Conservation (phyloP, 1,140 invertebrate genomes). For the Sinella curviseta region DNA sequence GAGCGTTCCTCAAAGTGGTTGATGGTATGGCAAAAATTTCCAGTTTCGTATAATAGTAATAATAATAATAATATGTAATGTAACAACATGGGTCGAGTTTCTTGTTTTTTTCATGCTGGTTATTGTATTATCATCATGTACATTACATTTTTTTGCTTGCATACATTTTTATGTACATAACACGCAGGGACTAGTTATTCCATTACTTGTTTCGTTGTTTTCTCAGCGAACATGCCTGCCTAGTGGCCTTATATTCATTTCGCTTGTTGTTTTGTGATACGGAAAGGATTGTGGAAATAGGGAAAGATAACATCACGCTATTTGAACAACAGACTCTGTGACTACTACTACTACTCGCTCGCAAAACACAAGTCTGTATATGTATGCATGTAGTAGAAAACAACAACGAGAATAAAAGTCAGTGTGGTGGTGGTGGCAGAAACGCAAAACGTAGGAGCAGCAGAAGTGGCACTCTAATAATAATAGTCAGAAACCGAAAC, state of each 20-base stretch:
- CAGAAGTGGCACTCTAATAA: background rate
- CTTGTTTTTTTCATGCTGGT: background rate
- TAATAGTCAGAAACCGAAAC: too few species aligned
- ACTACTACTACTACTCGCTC: background rate
- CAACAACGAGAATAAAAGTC: background rate
- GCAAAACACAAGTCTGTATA: background rate
- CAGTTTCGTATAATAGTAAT: constrained; percentile 13
- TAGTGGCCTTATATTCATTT: background rate
- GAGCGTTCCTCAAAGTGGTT: constrained; percentile 9
- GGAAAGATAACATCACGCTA: background rate
- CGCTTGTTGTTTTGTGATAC: background rate
- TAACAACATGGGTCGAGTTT: background rate
- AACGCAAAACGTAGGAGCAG: background rate
- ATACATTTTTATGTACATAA: too few species aligned
- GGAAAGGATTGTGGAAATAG: background rate
- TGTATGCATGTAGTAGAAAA: background rate
- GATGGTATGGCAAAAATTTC: constrained; percentile 22
- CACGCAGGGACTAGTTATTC: too few species aligned
- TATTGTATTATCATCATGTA: background rate
- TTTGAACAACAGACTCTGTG: constrained; percentile 21
- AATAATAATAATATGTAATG: background rate
- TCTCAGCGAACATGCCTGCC: background rate
- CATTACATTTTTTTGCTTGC: too few species aligned
- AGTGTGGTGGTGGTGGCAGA: background rate
- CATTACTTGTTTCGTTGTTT: background rate